phyloP scores from a whole-genome alignment of 2,797 vertebrate genomes.

The Acanthurus lineatus region DNA sequence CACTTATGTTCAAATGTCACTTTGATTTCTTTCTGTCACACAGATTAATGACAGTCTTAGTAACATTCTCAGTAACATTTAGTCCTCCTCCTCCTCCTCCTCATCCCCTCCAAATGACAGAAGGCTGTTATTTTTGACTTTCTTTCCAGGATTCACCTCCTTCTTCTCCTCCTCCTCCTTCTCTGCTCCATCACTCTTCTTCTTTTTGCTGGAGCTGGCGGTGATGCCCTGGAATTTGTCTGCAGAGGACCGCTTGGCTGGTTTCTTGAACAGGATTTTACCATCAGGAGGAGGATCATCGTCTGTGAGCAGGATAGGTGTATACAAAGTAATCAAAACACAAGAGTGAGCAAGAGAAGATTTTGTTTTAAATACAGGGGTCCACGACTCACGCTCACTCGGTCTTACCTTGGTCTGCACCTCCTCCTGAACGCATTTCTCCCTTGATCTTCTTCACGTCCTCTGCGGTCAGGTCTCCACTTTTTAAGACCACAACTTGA shows the following conservation, averaged over 20 bases:
- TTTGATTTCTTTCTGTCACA: neutral
- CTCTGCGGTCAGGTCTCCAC: slow-evolving; percentile 91
- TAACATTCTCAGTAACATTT: slow-evolving; percentile 17
- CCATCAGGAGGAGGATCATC: slow-evolving; percentile 87
- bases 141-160: slow-evolving; percentile 86
- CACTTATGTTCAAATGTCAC: neutral
- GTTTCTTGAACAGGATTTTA: slow-evolving; percentile 96
- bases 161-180: slow-evolving; percentile 67
- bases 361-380: neutral
- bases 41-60: slow-evolving; percentile 4
- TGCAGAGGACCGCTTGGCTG: slow-evolving; percentile 91
- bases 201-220: slow-evolving; percentile 95
- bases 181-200: slow-evolving; percentile 81
- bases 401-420: slow-evolving; percentile 80
- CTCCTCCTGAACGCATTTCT: slow-evolving; percentile 63
- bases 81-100: slow-evolving; percentile 88
- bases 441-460: slow-evolving; percentile 91
- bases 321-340: neutral
- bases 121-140: slow-evolving; percentile 95
- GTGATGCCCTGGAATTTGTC: slow-evolving; percentile 92
- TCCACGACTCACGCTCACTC: neutral
- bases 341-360: too few relatives aligned
- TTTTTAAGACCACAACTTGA: slow-evolving; percentile 93
- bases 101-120: slow-evolving; percentile 95
- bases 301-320: slow-evolving; percentile 74